Evolutionary conservation across 2,797 vertebrate genomes (phyloP), one percentile per base, ranked within the genome.

Genomic region (Gymnoscopelus braueri): DNA sequence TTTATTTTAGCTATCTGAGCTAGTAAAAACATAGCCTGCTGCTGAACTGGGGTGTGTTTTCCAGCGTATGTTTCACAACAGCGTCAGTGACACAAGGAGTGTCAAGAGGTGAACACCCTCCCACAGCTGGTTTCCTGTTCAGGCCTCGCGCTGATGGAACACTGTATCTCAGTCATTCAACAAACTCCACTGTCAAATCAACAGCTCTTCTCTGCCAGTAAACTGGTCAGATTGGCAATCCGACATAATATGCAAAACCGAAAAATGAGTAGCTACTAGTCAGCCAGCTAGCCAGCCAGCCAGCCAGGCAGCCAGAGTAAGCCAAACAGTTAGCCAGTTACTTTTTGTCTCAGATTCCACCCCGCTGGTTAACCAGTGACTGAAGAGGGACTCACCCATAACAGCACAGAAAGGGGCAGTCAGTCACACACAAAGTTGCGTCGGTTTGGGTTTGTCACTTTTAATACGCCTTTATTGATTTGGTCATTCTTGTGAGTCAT

Each of bases 71-170:
- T 80, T 90, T 80, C 82, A 80, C 77, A 84, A 86, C 84, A 85
- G 39, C 35, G 62, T 57, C 54, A 74, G 75, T 78, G 74, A 82
- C 78, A 84, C 77, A 70, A 70, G 44, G 67, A 39, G 75, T 85
- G 87, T 90, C 87, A 88, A 88, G 69, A 85, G 84, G 87, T 91
- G 84, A 86, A 69, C 72, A 74, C 73, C 78, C 88, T 84, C 85
- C 85, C 83, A 80, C 72, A 75, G 61, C 72, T 67, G 61, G 78
- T 81, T 91, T 92, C 90, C 89, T 92, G 87, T 84, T 82, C 59
- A 72, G 80, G 67, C 61, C 69, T 24, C 55, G 32, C 5, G 39
- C 56, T 71, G 76, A 72, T 84, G 86, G 81, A 86, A 77, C 47
- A 72, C 44, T 75, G 72, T 70, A 52, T 59, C 69, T 60, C 49